Base-by-base conservation (phyloP, 2,797 vertebrate species). In the Rachycentron canadum region DNA sequence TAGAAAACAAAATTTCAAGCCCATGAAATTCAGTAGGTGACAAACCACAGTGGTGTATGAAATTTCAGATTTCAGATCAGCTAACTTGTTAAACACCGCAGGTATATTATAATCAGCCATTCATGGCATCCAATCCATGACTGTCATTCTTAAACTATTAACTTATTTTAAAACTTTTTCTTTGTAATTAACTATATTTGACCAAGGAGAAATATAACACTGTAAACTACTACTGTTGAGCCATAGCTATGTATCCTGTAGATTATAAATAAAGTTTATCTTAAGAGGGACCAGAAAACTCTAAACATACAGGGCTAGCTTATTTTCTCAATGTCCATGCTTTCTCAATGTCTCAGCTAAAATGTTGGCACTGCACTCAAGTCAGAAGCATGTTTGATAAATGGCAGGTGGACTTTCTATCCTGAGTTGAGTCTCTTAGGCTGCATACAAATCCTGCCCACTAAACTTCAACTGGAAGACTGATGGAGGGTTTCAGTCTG, bases 391-490 rank as follows among this genome's bases (percentile, higher is more conserved):
- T 19, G 19, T 56, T 45, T 63, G 50, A 63, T 73, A 25, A 63
- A 41, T 56, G 36, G 28, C 14, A 64, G 36, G 21, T 58, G 34
- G 26, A 66, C 45, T 25, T 38, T 59, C 32, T 58, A n/a, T 30
- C 71, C 30, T 49, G 14, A 73, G 23, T 28, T 6, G 16, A n/a
- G 17, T 36, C 40, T 63, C n/a, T 43, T 25, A 66, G 50, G 45
- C n/a, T 57, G 79, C n/a, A 25, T 61, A 58, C 12, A 63, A 38
- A 57, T 65, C n/a, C 38, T 65, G 4, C 36, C 34, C 64, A 50
- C 17, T 11, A 65, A 25, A 34, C 55, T 50, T 8, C 38, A 65
- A 30, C 14, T 68, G 52, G 12, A 28, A 11, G 26, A 50, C 26
- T 62, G 68, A 61, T 36, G 49, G 41, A 61, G 26, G 7, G 6